Evolutionary conservation across 2,888 invertebrate species (phyloP).

Genomic region (Ectemnius lituratus): DNA sequence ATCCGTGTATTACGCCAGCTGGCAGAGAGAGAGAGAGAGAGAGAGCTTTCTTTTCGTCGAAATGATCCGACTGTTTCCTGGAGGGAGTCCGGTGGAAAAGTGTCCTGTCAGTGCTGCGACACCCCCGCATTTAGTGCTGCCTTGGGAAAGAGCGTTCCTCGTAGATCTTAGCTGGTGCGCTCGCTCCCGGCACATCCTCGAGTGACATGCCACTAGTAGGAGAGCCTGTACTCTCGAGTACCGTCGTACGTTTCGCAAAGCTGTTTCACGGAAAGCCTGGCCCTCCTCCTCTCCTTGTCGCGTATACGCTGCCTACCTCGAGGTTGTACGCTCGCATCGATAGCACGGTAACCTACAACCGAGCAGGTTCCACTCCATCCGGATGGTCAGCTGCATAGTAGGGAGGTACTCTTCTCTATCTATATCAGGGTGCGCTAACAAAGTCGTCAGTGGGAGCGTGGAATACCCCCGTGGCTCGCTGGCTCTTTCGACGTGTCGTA

Average conservation of each 20-base stretch:
- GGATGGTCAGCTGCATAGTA: slow-evolving; percentile 30
- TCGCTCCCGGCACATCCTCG: slow-evolving; percentile 47
- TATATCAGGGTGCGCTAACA: slow-evolving; percentile 63
- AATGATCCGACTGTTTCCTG: too few species aligned
- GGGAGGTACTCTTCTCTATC: slow-evolving; percentile 36
- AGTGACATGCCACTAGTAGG: slow-evolving; percentile 34
- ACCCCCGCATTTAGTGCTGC: slow-evolving; percentile 25
- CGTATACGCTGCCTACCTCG: slow-evolving; percentile 51
- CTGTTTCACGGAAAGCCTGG: slow-evolving; percentile 50
- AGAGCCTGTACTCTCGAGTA: slow-evolving; percentile 43
- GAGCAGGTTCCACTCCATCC: slow-evolving; percentile 27
- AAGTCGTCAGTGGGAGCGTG: slow-evolving; percentile 63
- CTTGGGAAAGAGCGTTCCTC: slow-evolving; percentile 33
- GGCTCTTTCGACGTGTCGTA: slow-evolving; percentile 18
- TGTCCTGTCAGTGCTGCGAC: slow-evolving; percentile 20
- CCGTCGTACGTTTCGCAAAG: slow-evolving; percentile 53
- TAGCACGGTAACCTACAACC: slow-evolving; percentile 56
- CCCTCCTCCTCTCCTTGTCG: slow-evolving; percentile 26
- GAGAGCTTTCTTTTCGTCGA: too few species aligned
- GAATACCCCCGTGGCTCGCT: slow-evolving; percentile 33
- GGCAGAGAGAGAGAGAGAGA: too few species aligned
- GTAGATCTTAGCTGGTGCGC: slow-evolving; percentile 41
- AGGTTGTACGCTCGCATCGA: slow-evolving; percentile 54
- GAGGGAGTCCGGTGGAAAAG: too few species aligned
- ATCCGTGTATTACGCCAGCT: too few species aligned